Conservation (phyloP, 2,797 vertebrate genomes). For the Sebastes cheni region DNA sequence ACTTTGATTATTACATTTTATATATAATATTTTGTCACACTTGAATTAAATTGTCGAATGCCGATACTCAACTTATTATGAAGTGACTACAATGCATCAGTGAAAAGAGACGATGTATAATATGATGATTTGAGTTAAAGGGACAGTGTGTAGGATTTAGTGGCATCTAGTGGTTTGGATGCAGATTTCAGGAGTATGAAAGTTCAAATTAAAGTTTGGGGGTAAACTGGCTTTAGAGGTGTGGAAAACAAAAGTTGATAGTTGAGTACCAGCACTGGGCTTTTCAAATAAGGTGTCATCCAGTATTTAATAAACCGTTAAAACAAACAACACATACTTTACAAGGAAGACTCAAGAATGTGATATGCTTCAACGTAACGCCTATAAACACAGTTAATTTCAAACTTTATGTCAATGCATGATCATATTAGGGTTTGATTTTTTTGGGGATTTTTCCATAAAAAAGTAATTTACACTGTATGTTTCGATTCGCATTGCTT, state of each 20-base stretch:
- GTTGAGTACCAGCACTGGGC: slow-evolving; percentile 2
- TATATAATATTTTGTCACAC: slow-evolving; percentile 31
- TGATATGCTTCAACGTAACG: not conserved
- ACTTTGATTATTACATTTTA: slow-evolving; percentile 34
- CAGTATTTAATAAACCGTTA: not conserved
- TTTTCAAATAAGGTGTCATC: not conserved
- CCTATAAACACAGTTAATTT: not conserved
- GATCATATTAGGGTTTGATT: not conserved
- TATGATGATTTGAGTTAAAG: not conserved
- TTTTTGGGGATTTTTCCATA: not conserved
- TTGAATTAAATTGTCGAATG: slow-evolving; percentile 13
- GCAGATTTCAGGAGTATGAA: too few species aligned
- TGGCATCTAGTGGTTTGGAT: too few species aligned
- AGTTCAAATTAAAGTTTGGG: not conserved
- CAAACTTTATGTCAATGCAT: not conserved
- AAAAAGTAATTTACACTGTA: not conserved
- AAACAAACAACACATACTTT: slow-evolving; percentile 24
- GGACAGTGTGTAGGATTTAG: too few species aligned
- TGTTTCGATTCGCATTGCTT: not conserved
- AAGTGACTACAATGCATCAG: not conserved
- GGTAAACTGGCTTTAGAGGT: not conserved
- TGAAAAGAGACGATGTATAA: not conserved
- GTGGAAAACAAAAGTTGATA: not conserved
- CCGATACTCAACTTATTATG: slow-evolving; percentile 5
- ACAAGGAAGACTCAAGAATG: slow-evolving; percentile 58